Evolutionary conservation across 2,888 invertebrate species (phyloP), one percentile per base, ranked within the genome.

Genomic region (Ophion ellenae): DNA sequence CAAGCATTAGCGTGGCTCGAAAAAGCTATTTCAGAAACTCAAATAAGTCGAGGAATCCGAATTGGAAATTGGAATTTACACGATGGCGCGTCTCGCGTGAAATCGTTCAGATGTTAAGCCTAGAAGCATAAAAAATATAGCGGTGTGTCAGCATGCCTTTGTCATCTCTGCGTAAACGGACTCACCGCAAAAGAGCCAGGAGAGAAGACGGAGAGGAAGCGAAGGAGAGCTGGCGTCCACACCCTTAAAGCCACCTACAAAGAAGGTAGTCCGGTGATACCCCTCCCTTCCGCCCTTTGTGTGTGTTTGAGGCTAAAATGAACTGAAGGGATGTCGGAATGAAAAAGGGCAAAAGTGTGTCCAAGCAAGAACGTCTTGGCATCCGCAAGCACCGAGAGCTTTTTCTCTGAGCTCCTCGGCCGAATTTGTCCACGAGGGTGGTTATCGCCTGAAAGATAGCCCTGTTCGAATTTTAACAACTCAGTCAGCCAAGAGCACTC

Each of bases 141-240:
- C 24, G 67, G 40, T 7, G 28, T 63, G 85, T 86, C 83, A 83
- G 83, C 81, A 66, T 86, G 69, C 86, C 78, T 83, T 83, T 83
- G 77, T 86, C 76, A 69, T 45, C 70, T 59, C 57, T 24, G 57
- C 66, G 53, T 28, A 40, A 66, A 63, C 9, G 71, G 67, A 36
- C 66, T 57, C 71, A 75, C 47, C 57, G 78, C 75, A 67, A 45
- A 45, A 69, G 67, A 67, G 76, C 47, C 47, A 66, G 20, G 20
- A 20, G 57, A 28, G 14, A 1, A 28, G 73, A 61, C 20, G 17
- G 76, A 66, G 53, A 67, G 47, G 47, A 2, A 24, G 47, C 32
- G 45, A 63, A 20, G 71, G 28, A 75, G 28, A 75, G 14, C 53
- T 63, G 28, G 69, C 75, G 82, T 67, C 76, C 63, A 57, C 45